Evolutionary conservation across 92 coral and sea anemone genomes (phyloP).

Genomic region (Galaxea fascicularis): DNA sequence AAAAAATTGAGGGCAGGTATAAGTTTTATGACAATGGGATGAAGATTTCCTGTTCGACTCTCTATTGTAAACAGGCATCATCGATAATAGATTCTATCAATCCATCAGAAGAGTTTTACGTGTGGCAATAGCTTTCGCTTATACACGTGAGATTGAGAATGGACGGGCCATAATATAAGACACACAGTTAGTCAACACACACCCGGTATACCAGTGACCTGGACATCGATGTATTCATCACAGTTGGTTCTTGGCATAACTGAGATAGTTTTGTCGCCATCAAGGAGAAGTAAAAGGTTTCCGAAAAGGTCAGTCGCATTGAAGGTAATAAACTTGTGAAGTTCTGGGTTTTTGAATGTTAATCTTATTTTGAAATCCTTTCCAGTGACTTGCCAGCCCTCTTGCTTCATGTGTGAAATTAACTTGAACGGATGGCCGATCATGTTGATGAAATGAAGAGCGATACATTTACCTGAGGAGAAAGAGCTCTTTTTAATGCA

Average conservation of each 20-base stretch:
- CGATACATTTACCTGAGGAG: conserved; percentile 79
- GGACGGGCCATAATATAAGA: no score
- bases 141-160: no score
- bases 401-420: conserved; percentile 71
- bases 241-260: conserved; percentile 89
- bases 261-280: conserved; percentile 92
- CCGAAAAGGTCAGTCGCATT: conserved; percentile 72
- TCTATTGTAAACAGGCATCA: no score
- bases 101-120: no score
- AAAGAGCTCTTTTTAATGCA: not conserved
- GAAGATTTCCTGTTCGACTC: no score
- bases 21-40: no score
- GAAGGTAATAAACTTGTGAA: conserved; percentile 85
- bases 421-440: conserved; percentile 64
- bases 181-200: no score
- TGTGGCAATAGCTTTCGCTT: no score
- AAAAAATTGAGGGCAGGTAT: no score
- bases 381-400: conserved; percentile 75
- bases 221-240: conserved; percentile 77
- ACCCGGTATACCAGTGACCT: conserved; percentile 82
- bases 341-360: conserved; percentile 86
- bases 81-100: no score
- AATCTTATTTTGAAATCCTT: conserved; percentile 75
- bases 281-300: conserved; percentile 66
- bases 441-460: conserved; percentile 81